Conservation (phyloP, 2,888 invertebrate species). For the Rotaria socialis region DNA sequence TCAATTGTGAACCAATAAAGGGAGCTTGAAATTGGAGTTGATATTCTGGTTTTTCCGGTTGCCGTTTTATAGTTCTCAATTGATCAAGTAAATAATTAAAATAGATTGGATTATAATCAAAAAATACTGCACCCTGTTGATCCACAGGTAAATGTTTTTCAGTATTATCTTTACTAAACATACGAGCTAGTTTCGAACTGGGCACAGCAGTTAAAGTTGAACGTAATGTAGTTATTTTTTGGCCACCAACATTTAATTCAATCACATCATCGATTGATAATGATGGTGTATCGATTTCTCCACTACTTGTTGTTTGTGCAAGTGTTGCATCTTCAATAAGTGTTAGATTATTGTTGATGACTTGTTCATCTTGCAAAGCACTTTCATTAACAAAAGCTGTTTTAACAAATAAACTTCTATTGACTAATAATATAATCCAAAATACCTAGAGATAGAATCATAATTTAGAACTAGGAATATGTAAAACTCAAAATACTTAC, state of each 20-base stretch:
- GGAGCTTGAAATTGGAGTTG: slow-evolving; percentile 9
- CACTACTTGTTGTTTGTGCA: not conserved
- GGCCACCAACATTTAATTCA: not conserved
- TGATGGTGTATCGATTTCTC: not conserved
- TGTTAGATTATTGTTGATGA: not conserved
- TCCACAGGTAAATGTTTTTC: not conserved
- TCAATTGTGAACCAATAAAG: not conserved
- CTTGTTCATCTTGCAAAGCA: not conserved
- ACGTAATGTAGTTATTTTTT: not conserved
- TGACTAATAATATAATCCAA: not conserved
- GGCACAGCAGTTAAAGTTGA: not conserved
- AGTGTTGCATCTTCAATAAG: not conserved
- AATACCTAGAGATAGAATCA: not conserved
- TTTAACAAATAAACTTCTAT: not conserved
- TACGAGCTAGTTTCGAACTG: not conserved
- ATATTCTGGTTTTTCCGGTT: not conserved
- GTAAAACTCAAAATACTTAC: not conserved
- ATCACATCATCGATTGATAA: not conserved
- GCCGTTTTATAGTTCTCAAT: not conserved
- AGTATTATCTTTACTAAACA: not conserved
- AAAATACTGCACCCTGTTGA: not conserved
- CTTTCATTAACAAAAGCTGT: not conserved
- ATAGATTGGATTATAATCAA: not conserved
- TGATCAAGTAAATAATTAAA: slow-evolving; percentile 1
- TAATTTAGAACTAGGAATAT: too few relatives aligned